Evolutionary conservation across 2,113 vertebrate genomes (phyloP).

Genomic region (Gnathonemus echidnorhynchus): DNA sequence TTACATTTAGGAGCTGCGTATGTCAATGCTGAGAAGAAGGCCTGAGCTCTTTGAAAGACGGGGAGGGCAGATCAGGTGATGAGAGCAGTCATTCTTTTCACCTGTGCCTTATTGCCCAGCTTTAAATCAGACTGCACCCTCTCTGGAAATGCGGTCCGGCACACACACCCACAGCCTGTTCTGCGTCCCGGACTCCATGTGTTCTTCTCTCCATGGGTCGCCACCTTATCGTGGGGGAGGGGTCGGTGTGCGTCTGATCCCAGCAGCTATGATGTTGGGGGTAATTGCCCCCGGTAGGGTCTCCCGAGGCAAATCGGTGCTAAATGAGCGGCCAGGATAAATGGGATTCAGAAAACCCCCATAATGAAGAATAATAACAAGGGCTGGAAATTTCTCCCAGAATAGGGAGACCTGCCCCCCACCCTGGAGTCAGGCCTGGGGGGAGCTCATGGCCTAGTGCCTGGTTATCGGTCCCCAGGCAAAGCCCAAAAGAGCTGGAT

Average conservation of each 20-base stretch:
- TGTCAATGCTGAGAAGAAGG: neutral
- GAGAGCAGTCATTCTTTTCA: neutral
- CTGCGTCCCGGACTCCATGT: neutral
- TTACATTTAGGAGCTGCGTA: neutral
- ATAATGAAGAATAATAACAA: neutral
- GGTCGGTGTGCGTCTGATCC: neutral
- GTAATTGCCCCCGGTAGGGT: too few relatives aligned
- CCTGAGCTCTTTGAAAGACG: neutral
- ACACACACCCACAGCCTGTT: neutral
- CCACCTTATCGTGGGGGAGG: neutral
- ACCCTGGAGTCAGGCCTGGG: neutral
- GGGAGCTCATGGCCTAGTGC: neutral
- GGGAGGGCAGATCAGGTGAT: neutral
- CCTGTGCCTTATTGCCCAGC: neutral
- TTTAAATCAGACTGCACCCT: too few relatives aligned
- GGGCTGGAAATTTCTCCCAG: neutral
- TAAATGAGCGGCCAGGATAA: neutral
- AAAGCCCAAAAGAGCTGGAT: neutral
- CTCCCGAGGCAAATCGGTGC: neutral
- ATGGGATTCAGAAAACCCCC: neutral
- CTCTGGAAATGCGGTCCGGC: too few relatives aligned
- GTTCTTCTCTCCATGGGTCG: neutral
- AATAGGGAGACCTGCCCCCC: neutral
- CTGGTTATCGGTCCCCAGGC: neutral
- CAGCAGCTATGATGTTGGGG: neutral